Base-by-base conservation (phyloP, 2,113 vertebrate genomes). In the Sorex fumeus region DNA sequence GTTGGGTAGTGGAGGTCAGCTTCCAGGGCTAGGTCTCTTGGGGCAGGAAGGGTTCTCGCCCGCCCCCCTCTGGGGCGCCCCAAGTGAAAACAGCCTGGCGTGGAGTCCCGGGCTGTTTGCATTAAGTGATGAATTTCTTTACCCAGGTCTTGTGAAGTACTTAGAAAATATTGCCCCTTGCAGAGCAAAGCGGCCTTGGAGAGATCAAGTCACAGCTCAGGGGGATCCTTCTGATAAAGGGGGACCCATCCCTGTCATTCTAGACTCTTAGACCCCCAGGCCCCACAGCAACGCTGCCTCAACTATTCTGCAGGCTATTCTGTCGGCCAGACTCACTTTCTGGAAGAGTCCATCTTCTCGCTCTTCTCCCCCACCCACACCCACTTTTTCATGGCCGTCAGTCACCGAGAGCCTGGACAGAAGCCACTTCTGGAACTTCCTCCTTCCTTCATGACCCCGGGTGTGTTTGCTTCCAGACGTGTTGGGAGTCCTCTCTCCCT, bases 381-480 rank as follows among this genome's bases (percentile, higher is more conserved):
- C 36, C 53, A 71, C 60, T 74, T 81, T 60, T 66, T 69, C 70
- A 85, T 18, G 76, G 1, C 3, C 16, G 50, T 92, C 45, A 67
- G 10, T 66, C 77, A 87, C 78, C 77, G 72, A 88, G 80, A 43
- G 11, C 9, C 32, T 70, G 77, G 36, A 60, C n/a, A 67, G 45
- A 86, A 88, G 53, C 32, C 43, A 13, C 23, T 64, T 71, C 78
- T 27, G 67, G 80, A 93, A 43, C 30, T 28, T 30, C 50, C 72
- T 67, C 70, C 40, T 32, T 75, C n/a, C 80, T 91, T 90, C 70
- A 82, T 84, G 75, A 50, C 47, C 91, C 88, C 60, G 34, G 30
- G 4, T 92, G 64, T 85, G 15, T 85, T 69, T 94, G 32, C 28
- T 87, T 85, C 45, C 40, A 79, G 25, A 67, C 2, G 18, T 3